Base-by-base conservation (phyloP, 2,797 vertebrate genomes). In the Steatocranus sp. region DNA sequence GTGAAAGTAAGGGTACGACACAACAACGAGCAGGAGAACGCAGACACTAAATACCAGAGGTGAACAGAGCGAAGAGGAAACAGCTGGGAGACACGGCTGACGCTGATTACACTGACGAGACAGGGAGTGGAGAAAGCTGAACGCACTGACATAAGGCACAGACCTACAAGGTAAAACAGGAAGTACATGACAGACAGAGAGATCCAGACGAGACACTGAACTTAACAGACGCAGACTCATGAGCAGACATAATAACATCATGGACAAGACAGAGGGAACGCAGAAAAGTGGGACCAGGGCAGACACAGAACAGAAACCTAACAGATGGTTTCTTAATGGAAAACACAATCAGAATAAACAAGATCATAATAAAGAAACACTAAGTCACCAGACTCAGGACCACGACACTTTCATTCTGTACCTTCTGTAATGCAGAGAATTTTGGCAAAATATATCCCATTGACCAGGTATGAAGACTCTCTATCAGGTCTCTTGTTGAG, bases 111-210 rank as follows among this genome's bases (percentile, higher is more conserved):
- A 20, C 48, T 49, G 48, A 49, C 3, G 18, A 0, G 18, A 49
- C 48, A 3, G 48, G 48, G 18, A 49, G 18, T 6, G 9, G 0
- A 49, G 5, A 49, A n/a, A 49, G 9, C 18, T 49, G 18, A 49
- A 49, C 0, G 1, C 48, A 49, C 18, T 11, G 18, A 49, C 48
- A 49, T 49, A 50, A 20, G n/a, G n/a, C 0, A 50, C 10, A 50
- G 49, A 6, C 49, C 49, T 50, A 50, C 10, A 20, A 1, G 20
- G 49, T 50, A 50, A 20, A 50, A 50, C 49, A 50, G n/a, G 49
- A 50, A 20, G 49, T 50, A 50, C n/a, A 20, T 2, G n/a, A 50
- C 49, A 50, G 49, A 50, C 5, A 50, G 7, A 18, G 43, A 8
- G 43, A 46, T 46, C 43, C 43, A 46, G 43, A 46, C 15, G 15